A percentile compares a stretch with the other conserved stretches of the same genome.
These are phyloP conservation scores for Microchirus variegatus DNA, from an alignment of 2,797 vertebrate genomes.

Conservation along the genomic window DNA sequence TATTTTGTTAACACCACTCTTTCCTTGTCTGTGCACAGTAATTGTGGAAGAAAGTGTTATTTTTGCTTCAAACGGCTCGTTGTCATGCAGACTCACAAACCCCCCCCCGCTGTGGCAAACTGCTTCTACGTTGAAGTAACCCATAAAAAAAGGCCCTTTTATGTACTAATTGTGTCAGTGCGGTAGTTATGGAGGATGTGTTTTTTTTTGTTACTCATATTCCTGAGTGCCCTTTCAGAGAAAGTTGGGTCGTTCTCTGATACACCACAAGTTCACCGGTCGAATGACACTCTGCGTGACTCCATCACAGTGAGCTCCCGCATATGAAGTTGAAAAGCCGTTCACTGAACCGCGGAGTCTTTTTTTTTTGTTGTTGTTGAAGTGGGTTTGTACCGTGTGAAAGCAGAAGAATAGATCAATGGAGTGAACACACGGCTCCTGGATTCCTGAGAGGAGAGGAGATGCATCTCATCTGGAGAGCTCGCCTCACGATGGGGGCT, in stretches of 20 bases:
- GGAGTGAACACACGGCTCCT: conserved; percentile 23
- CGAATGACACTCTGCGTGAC: background rate
- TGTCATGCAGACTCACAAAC: background rate
- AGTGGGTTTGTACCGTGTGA: conserved; percentile 20
- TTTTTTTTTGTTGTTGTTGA: too few relatives aligned
- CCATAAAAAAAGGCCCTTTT: background rate
- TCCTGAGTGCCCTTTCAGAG: conserved; percentile 8
- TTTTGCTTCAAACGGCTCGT: background rate
- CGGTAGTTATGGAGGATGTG: background rate
- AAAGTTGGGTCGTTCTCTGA: background rate
- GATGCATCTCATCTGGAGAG: conserved; percentile 48
- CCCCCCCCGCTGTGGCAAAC: background rate
- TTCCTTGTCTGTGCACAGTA: too few relatives aligned
- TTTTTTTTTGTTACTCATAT: conserved; percentile 11
- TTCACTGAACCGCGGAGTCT: conserved; percentile 11
- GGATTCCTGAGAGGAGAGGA: conserved; percentile 23
- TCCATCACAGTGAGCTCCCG: background rate
- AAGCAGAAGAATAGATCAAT: conserved; percentile 38
- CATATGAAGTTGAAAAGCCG: conserved; percentile 19
- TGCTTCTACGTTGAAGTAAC: background rate
- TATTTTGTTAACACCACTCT: too few relatives aligned
- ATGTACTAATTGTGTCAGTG: conserved; percentile 10
- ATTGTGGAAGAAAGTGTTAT: too few relatives aligned
- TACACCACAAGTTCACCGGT: too few relatives aligned
- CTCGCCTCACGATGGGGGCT: conserved; percentile 16